These are phyloP conservation scores for Urocitellus parryii DNA, from an alignment of 2,113 vertebrate species.

Conservation along the genomic window DNA sequence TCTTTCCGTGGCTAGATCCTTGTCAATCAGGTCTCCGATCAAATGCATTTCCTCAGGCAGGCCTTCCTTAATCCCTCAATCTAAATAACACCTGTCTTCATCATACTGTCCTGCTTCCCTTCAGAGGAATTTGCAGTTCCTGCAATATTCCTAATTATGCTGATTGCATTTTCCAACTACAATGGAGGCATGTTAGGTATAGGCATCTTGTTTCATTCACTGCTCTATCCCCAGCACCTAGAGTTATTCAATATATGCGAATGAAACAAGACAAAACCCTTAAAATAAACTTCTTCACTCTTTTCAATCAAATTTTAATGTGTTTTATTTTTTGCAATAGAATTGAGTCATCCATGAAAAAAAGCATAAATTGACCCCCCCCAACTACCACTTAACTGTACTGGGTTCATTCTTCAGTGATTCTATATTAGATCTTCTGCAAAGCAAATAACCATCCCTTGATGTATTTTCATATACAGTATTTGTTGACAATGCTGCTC, in stretches of 20 bases:
- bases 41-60: background rate
- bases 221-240: background rate
- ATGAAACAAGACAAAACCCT: background rate
- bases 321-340: slow-evolving; percentile 37
- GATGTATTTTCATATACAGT: slow-evolving; percentile 28
- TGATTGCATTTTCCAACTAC: background rate
- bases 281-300: background rate
- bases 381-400: background rate
- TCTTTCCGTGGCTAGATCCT: background rate
- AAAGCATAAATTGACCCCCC: background rate
- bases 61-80: background rate
- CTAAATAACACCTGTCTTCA: background rate
- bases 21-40: background rate
- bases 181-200: background rate
- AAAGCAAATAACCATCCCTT: background rate
- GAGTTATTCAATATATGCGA: background rate
- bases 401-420: background rate
- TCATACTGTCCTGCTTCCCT: background rate
- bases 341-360: slow-evolving; percentile 30
- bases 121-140: background rate
- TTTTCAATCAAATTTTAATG: slow-evolving; percentile 33
- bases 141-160: background rate
- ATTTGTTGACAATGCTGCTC: background rate
- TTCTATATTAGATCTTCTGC: background rate
- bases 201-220: background rate